Evolutionary conservation across 1,140 invertebrate genomes (phyloP).

Genomic region (Anadara kagoshimensis): DNA sequence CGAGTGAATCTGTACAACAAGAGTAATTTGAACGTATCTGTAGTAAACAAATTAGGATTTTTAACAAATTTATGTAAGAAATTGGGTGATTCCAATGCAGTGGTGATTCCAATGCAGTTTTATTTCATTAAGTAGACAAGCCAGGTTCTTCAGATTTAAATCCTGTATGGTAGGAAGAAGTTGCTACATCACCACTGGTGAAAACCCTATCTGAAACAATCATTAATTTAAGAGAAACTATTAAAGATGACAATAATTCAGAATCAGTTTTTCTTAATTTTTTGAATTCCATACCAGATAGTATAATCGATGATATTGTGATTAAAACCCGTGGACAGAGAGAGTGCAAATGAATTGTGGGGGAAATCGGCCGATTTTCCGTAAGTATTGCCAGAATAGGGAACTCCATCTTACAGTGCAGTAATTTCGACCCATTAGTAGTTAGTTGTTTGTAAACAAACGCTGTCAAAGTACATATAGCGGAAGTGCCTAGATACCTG

Average conservation of each 20-base stretch:
- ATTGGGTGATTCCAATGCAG: too few species aligned
- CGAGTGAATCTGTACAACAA: not conserved
- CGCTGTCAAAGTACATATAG: too few species aligned
- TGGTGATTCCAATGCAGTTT: not conserved
- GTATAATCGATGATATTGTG: not conserved
- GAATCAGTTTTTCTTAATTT: not conserved
- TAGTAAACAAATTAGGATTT: not conserved
- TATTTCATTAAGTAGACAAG: not conserved
- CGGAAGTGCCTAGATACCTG: too few species aligned
- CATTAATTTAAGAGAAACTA: not conserved
- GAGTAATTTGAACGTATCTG: not conserved
- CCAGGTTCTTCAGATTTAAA: not conserved
- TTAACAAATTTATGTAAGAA: not conserved
- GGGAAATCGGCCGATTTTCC: too few species aligned
- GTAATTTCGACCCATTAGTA: too few species aligned
- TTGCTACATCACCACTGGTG: not conserved
- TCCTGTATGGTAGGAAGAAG: not conserved
- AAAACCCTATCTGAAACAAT: not conserved
- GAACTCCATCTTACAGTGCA: too few species aligned
- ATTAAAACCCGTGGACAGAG: slow-evolving; percentile 2
- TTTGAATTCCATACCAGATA: not conserved
- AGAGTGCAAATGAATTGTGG: slow-evolving; percentile 2
- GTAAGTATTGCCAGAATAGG: too few species aligned
- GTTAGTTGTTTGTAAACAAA: too few species aligned
- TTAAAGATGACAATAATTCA: not conserved